phyloP scores from a whole-genome alignment of 2,888 invertebrate species.

The Amaurobius ferox region DNA sequence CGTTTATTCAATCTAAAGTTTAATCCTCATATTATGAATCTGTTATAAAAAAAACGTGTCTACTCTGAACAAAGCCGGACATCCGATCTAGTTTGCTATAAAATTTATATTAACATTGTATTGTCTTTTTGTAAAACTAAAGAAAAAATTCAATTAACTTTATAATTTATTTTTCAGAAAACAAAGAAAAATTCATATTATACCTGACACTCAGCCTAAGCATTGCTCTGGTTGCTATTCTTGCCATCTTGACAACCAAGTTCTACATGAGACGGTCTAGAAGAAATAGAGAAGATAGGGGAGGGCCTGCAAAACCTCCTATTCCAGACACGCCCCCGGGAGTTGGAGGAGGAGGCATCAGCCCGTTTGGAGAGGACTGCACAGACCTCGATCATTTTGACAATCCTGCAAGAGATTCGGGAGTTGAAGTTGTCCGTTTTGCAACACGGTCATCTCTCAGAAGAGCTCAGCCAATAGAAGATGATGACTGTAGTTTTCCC shows the following conservation, averaged over 20 bases:
- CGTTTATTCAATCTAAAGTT: too few relatives aligned
- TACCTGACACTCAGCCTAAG: constrained; percentile 81
- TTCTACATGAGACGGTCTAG: constrained; percentile 68
- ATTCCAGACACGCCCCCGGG: constrained; percentile 82
- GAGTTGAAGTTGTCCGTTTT: constrained; percentile 58
- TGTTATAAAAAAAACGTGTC: too few relatives aligned
- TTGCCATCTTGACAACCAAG: constrained; percentile 66
- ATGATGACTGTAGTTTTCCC: constrained; percentile 59
- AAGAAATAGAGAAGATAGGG: constrained; percentile 8
- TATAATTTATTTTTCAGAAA: too few relatives aligned
- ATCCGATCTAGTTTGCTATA: too few relatives aligned
- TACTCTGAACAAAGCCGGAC: too few relatives aligned
- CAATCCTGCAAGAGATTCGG: constrained; percentile 81
- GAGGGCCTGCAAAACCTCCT: constrained; percentile 73
- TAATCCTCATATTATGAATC: too few relatives aligned
- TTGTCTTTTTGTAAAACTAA: too few relatives aligned
- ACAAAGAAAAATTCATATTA: constrained; percentile 87
- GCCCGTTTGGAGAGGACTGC: constrained; percentile 90
- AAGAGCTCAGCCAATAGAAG: constrained; percentile 39
- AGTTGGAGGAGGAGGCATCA: constrained; percentile 76
- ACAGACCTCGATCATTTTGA: constrained; percentile 88
- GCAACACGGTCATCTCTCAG: constrained; percentile 37
- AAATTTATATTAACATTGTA: too few relatives aligned
- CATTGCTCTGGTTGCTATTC: constrained; percentile 64
- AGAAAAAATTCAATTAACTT: too few relatives aligned